Evolutionary conservation across 2,888 invertebrate species (phyloP).

Genomic region (Aethes cnicana): DNA sequence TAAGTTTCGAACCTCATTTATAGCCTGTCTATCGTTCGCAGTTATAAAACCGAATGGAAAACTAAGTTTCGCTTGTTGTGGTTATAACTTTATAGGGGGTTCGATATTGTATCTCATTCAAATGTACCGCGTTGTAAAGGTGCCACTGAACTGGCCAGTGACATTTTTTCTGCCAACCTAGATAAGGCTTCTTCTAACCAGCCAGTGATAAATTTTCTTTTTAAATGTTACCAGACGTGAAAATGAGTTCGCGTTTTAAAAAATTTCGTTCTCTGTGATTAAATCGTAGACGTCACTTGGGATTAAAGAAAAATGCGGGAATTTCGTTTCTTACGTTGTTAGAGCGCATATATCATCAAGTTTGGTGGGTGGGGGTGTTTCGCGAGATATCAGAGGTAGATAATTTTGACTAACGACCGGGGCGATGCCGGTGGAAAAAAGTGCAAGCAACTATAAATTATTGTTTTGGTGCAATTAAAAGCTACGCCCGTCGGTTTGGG

Average conservation of each 20-base stretch:
- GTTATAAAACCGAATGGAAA: slow-evolving; percentile 73
- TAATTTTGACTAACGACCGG: slow-evolving; percentile 77
- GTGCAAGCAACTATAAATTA: slow-evolving; percentile 71
- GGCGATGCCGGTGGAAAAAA: slow-evolving; percentile 59
- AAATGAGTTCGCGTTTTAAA: slow-evolving; percentile 3
- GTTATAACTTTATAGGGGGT: slow-evolving; percentile 52
- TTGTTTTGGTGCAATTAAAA: slow-evolving; percentile 77
- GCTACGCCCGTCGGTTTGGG: slow-evolving; percentile 36
- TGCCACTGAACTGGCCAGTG: slow-evolving; percentile 4
- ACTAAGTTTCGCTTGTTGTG: slow-evolving; percentile 64
- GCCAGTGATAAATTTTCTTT: slow-evolving; percentile 13
- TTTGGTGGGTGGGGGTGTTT: slow-evolving; percentile 46
- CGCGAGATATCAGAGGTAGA: slow-evolving; percentile 73
- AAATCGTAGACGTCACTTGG: slow-evolving; percentile 54
- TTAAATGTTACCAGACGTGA: slow-evolving; percentile 22
- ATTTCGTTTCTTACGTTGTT: slow-evolving; percentile 62
- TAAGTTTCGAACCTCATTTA: slow-evolving; percentile 78
- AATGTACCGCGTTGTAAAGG: slow-evolving; percentile 8
- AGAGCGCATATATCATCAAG: slow-evolving; percentile 64
- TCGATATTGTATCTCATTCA: slow-evolving; percentile 36
- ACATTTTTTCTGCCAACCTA: slow-evolving; percentile 1
- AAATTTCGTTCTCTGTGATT: slow-evolving; percentile 36
- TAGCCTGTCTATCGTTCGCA: slow-evolving; percentile 75
- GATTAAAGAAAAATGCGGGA: slow-evolving; percentile 53
- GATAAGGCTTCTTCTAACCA: slow-evolving; percentile 5